Conservation (phyloP, 2,888 invertebrate genomes). For the Odontocolon sp. region DNA sequence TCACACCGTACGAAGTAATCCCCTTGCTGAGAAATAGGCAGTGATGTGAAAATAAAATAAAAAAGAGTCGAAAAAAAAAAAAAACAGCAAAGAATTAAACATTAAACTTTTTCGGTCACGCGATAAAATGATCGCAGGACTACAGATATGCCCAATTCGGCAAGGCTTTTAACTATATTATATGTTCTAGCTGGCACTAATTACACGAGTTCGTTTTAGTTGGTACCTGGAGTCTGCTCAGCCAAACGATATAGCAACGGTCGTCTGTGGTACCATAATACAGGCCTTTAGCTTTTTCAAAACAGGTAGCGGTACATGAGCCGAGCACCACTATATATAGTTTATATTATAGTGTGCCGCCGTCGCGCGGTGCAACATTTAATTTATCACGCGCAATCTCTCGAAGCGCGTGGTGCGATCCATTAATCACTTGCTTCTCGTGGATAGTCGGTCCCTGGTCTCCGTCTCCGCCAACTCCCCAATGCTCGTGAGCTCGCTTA, state of each 20-base stretch:
- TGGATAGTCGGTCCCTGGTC: slow-evolving; percentile 41
- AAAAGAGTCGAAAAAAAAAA: neutral
- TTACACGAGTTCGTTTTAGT: slow-evolving; percentile 50
- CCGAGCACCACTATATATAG: slow-evolving; percentile 19
- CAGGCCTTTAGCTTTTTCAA: slow-evolving; percentile 57
- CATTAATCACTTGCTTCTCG: slow-evolving; percentile 58
- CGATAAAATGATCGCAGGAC: slow-evolving; percentile 32
- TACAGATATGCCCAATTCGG: slow-evolving; percentile 33
- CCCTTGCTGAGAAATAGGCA: neutral
- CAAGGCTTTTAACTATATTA: slow-evolving; percentile 19
- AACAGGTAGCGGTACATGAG: slow-evolving; percentile 59
- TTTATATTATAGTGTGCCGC: slow-evolving; percentile 9
- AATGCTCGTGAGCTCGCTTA: slow-evolving; percentile 33
- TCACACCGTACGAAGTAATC: slow-evolving; percentile 29
- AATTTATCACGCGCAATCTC: slow-evolving; percentile 61
- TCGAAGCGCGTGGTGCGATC: slow-evolving; percentile 57
- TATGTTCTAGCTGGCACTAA: slow-evolving; percentile 29
- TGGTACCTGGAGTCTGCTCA: neutral
- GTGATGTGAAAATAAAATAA: slow-evolving; percentile 36
- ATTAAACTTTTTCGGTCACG: slow-evolving; percentile 43
- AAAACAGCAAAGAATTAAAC: slow-evolving; percentile 23
- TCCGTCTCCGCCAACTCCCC: slow-evolving; percentile 22
- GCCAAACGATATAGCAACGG: slow-evolving; percentile 5
- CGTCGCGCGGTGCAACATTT: slow-evolving; percentile 52
- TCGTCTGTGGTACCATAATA: slow-evolving; percentile 46